Base-by-base conservation (phyloP, 92 coral and sea anemone genomes). In the Heliopora coerulea region DNA sequence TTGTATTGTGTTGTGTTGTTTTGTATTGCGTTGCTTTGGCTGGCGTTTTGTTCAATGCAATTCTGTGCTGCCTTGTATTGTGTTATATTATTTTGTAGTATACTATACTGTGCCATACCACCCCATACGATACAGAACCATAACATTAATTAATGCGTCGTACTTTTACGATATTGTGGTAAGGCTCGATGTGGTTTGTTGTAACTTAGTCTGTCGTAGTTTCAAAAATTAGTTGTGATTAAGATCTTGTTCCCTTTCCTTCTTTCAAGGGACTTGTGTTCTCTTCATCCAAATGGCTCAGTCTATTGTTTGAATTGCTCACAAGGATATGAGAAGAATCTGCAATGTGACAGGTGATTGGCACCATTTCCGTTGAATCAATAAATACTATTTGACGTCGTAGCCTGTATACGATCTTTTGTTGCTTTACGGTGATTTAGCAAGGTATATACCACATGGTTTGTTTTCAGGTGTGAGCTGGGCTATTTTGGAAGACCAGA, bases 401-500 rank as follows among this genome's bases (percentile, higher is more conserved):
- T 12, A 12, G 11, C 13, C 24, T 0, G 24, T 12, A 9, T 54
- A 12, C 29, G 19, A 10, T 54, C 26, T 0, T 10, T 54, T 54
- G 13, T 12, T 54, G 8, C 9, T 12, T 54, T 24, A 54, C 23
- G 9, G 0, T 54, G 29, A 0, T n/a, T n/a, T n/a, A 54, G 29
- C 8, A 54, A 54, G 0, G 60, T 12, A 19, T 31, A 12, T 31
- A n/a, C n/a, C n/a, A n/a, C n/a, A n/a, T n/a, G n/a, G n/a, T n/a
- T 57, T 57, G 62, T 57, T 72, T 73, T 19, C 50, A 95, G 99
- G 44, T 95, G 99, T 65, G 72, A 59, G 62, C 68, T 62, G 28
- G 89, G 96, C 34, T 95, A 83, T 86, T 95, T 90, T 82, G 99
- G 99, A 27, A 82, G 83, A 63, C 99, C 99, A 0, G 65, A 81